These are phyloP conservation scores for Drosophila mojavensis DNA, from an alignment of 1,140 invertebrate genomes.

Conservation along the genomic window DNA sequence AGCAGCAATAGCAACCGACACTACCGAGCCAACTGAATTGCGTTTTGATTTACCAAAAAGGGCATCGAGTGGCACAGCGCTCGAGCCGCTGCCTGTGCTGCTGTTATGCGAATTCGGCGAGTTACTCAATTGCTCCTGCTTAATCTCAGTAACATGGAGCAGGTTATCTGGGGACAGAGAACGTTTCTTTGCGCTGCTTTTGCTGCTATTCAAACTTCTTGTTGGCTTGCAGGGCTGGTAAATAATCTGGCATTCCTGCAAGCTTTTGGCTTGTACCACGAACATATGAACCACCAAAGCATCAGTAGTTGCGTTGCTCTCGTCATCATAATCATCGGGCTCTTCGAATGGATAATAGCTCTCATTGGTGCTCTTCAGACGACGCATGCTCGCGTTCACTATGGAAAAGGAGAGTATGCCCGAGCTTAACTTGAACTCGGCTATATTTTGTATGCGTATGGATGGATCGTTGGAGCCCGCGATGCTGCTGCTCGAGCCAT, in stretches of 20 bases:
- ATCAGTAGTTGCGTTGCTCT: constrained; percentile 71
- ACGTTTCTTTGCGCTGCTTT: constrained; percentile 43
- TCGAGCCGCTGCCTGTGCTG: constrained; percentile 47
- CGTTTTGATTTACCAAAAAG: constrained; percentile 62
- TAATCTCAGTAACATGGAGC: constrained; percentile 44
- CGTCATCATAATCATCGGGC: constrained; percentile 83
- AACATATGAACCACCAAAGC: constrained; percentile 90
- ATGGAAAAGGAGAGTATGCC: constrained; percentile 94
- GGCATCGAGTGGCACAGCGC: constrained; percentile 49
- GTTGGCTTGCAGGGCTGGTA: constrained; percentile 86
- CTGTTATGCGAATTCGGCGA: constrained; percentile 43
- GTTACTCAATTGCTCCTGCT: constrained; percentile 51
- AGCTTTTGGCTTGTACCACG: constrained; percentile 93
- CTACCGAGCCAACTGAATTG: constrained; percentile 44
- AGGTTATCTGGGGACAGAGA: constrained; percentile 55
- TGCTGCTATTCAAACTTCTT: constrained; percentile 55
- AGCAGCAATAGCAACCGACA: constrained; percentile 70
- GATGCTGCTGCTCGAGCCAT: not conserved
- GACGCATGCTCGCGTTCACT: constrained; percentile 88
- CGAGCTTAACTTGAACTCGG: constrained; percentile 92
- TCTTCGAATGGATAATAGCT: constrained; percentile 83
- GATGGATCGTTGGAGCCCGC: constrained; percentile 11
- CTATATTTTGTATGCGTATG: constrained; percentile 86
- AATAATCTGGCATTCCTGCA: constrained; percentile 93
- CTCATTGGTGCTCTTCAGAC: constrained; percentile 84